phyloP scores from a whole-genome alignment of 2,888 invertebrate genomes.

The Neoascia interrupta region DNA sequence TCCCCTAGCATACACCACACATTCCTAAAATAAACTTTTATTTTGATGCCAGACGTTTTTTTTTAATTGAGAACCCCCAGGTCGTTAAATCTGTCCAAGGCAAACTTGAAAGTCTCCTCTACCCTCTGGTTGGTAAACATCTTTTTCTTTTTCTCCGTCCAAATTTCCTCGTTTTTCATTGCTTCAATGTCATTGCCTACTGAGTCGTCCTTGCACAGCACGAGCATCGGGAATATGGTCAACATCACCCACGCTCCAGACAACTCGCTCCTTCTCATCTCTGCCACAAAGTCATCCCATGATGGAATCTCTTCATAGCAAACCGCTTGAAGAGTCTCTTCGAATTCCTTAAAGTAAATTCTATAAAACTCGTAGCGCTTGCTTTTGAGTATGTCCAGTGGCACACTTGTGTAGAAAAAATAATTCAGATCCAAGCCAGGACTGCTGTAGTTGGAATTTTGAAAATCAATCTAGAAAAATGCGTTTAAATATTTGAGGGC shows the following conservation, averaged over 20 bases:
- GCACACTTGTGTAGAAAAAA: constrained; percentile 76
- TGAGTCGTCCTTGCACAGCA: constrained; percentile 7
- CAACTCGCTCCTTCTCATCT: constrained; percentile 61
- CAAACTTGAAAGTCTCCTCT: constrained; percentile 13
- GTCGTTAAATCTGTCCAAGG: constrained; percentile 21
- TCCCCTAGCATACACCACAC: too few relatives aligned
- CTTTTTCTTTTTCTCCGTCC: constrained; percentile 7
- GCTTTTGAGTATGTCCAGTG: constrained; percentile 73
- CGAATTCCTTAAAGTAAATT: constrained; percentile 53
- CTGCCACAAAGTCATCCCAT: constrained; percentile 72
- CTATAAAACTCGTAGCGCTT: constrained; percentile 65
- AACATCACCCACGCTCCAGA: constrained; percentile 32
- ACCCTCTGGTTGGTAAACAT: background rate
- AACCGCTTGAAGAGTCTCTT: constrained; percentile 70
- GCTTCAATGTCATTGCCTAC: constrained; percentile 2
- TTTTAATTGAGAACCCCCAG: constrained; percentile 5
- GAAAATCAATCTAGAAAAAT: constrained; percentile 75
- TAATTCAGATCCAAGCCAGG: constrained; percentile 78
- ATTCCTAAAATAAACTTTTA: too few relatives aligned
- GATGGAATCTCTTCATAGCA: constrained; percentile 71
- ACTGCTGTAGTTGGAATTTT: constrained; percentile 76
- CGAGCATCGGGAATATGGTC: constrained; percentile 22
- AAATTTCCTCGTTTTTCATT: constrained; percentile 8
- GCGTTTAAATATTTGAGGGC: constrained; percentile 49
- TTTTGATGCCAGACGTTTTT: background rate